phyloP scores from a whole-genome alignment of 1,140 invertebrate genomes.

The Leptinotarsa texana region DNA sequence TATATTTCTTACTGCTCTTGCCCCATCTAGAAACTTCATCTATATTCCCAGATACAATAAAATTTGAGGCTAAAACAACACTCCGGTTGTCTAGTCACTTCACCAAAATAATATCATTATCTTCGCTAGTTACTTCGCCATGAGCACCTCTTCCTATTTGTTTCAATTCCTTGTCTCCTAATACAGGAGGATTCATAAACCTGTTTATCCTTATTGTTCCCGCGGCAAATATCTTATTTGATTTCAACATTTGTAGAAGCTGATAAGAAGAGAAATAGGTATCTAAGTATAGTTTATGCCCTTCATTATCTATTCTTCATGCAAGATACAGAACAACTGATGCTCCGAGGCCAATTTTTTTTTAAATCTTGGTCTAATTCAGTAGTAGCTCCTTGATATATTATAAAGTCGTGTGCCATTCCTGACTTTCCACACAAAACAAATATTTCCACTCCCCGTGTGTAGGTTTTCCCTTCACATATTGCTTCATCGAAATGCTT shows the following conservation, averaged over 20 bases:
- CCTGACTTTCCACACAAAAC: slow-evolving; percentile 24
- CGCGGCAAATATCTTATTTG: neutral
- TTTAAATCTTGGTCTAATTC: slow-evolving; percentile 15
- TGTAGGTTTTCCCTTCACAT: slow-evolving; percentile 27
- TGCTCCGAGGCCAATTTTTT: slow-evolving; percentile 14
- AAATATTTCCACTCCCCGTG: slow-evolving; percentile 30
- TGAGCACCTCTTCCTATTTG: neutral
- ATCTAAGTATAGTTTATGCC: slow-evolving; percentile 1
- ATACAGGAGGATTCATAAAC: neutral
- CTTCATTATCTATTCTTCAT: slow-evolving; percentile 15
- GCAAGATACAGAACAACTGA: neutral
- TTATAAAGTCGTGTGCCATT: slow-evolving; percentile 20
- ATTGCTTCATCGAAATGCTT: slow-evolving; percentile 24
- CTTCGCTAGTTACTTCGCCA: neutral
- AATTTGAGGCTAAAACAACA: neutral
- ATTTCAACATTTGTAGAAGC: neutral
- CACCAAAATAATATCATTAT: neutral
- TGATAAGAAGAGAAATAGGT: neutral
- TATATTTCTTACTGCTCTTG: neutral
- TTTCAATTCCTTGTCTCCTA: neutral
- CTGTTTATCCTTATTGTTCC: neutral
- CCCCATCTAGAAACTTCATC: neutral
- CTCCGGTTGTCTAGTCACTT: neutral
- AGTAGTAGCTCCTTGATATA: slow-evolving; percentile 25
- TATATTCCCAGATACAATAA: slow-evolving; percentile 3